Conservation (phyloP, 2,113 vertebrate genomes). For the Cyprinodon brontotheroides region DNA sequence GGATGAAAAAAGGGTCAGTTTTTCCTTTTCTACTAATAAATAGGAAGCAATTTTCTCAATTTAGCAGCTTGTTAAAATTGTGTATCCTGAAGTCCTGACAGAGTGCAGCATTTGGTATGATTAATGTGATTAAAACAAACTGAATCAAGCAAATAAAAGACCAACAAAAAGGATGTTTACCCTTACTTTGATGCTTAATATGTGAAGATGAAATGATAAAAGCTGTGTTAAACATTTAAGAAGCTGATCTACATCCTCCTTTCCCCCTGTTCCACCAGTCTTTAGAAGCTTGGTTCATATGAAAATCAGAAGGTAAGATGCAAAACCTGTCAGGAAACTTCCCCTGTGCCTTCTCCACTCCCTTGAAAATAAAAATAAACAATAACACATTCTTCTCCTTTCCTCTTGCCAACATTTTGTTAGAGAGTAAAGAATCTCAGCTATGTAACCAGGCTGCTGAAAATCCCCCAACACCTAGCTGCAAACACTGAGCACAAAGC, state of each 20-base stretch:
- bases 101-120: neutral
- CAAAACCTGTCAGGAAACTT: neutral
- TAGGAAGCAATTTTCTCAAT: conserved; percentile 13
- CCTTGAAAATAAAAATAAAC: neutral
- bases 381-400: neutral
- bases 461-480: conserved; percentile 70
- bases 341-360: neutral
- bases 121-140: neutral
- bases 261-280: no score
- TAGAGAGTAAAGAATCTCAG: conserved; percentile 70
- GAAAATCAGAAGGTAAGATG: conserved; percentile 31
- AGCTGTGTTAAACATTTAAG: neutral
- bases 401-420: neutral
- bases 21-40: no score
- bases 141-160: neutral
- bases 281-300: neutral
- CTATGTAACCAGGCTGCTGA: conserved; percentile 69
- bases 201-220: neutral
- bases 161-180: neutral
- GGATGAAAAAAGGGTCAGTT: no score
- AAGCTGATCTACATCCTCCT: neutral
- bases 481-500: conserved; percentile 35
- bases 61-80: conserved; percentile 8
- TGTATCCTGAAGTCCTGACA: neutral
- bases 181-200: neutral